A percentile compares a stretch with the other conserved stretches of the same genome.
These are phyloP conservation scores for Atherix ibis DNA, from an alignment of 2,888 invertebrate genomes.

Conservation along the genomic window DNA sequence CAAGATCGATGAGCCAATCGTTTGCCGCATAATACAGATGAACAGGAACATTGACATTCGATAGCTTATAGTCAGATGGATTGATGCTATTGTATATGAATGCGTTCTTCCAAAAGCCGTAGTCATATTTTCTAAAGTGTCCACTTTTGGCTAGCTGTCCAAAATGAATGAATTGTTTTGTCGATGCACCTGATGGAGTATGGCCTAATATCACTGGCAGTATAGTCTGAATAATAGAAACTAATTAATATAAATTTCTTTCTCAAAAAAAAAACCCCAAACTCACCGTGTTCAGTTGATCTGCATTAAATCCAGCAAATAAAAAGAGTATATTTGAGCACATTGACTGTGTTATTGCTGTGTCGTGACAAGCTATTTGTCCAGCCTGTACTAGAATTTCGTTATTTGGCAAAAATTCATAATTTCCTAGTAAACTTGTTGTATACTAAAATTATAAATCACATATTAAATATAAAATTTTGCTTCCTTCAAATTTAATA, in stretches of 20 bases:
- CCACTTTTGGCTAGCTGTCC: slow-evolving; percentile 27
- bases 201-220: slow-evolving; percentile 42
- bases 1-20: slow-evolving; percentile 37
- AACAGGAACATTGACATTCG: slow-evolving; percentile 29
- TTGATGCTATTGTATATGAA: slow-evolving; percentile 29
- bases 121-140: slow-evolving; percentile 33
- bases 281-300: slow-evolving; percentile 3
- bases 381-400: background rate
- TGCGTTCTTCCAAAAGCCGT: slow-evolving; percentile 30
- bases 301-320: background rate
- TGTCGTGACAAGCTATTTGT: background rate
- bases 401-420: background rate
- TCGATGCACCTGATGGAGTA: slow-evolving; percentile 38
- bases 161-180: slow-evolving; percentile 36
- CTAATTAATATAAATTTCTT: background rate
- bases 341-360: background rate
- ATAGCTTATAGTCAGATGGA: slow-evolving; percentile 34
- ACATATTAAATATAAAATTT: background rate
- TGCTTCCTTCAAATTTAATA: too few species aligned
- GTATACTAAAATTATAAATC: slow-evolving; percentile 2
- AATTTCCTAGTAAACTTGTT: background rate
- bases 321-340: background rate
- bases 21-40: slow-evolving; percentile 34
- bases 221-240: slow-evolving; percentile 25
- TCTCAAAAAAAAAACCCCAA: background rate